Conservation (phyloP, 2,888 invertebrate genomes). For the Orthonevra nobilis region DNA sequence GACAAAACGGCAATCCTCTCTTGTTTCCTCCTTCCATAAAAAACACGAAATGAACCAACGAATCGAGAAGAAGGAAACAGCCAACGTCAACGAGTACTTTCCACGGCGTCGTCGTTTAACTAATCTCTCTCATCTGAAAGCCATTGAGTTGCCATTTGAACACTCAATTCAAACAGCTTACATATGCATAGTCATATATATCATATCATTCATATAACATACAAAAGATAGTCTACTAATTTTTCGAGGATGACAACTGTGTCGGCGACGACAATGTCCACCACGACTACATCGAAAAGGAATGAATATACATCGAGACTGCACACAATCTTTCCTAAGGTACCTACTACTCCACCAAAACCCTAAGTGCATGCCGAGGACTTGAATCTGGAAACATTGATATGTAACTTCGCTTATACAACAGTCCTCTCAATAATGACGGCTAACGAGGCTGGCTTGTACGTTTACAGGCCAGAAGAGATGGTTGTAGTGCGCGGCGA, state of each 20-base stretch:
- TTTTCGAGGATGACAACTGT: constrained; percentile 56
- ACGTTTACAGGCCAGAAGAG: constrained; percentile 28
- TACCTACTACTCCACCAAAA: background rate
- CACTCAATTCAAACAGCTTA: constrained; percentile 5
- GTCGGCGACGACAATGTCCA: constrained; percentile 34
- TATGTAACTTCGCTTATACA: constrained; percentile 34
- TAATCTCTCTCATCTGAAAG: constrained; percentile 8
- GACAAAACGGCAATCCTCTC: too few relatives aligned
- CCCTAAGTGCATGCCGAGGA: background rate
- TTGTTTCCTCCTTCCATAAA: constrained; percentile 11
- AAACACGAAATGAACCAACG: constrained; percentile 10
- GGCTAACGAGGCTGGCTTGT: constrained; percentile 52
- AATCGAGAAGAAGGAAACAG: constrained; percentile 16
- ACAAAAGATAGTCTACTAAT: constrained; percentile 50
- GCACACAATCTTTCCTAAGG: background rate
- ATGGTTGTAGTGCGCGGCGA: background rate
- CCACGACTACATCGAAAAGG: background rate
- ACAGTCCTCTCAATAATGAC: constrained; percentile 34
- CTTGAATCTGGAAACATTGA: background rate
- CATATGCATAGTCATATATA: constrained; percentile 28
- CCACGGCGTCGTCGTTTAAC: background rate
- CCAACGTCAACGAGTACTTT: background rate
- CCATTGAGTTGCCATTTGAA: constrained; percentile 40
- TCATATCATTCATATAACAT: too few relatives aligned
- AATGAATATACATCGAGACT: constrained; percentile 2